A percentile compares a stretch with the other conserved stretches of the same genome.
phyloP scores from a whole-genome alignment of 2,797 vertebrate genomes.

The Cynodonichthys magdalenae region DNA sequence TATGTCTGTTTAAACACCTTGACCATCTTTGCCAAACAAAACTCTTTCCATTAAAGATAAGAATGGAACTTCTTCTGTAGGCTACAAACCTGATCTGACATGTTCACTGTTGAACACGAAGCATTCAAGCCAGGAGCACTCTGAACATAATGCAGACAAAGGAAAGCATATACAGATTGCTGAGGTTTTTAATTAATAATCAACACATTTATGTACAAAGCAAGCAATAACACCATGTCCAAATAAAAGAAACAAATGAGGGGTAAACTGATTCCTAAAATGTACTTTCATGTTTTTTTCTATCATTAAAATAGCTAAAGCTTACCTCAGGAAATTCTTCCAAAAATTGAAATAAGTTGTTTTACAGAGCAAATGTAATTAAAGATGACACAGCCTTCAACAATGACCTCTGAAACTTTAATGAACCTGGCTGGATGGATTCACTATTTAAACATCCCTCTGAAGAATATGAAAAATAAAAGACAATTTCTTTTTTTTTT shows the following conservation, averaged over 20 bases:
- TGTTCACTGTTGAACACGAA: background rate
- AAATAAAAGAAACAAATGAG: conserved; percentile 55
- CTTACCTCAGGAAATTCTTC: conserved; percentile 48
- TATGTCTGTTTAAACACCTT: conserved; percentile 1
- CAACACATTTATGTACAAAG: conserved; percentile 86
- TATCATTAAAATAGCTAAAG: conserved; percentile 72
- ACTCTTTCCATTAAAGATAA: background rate
- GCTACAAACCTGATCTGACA: too few relatives aligned
- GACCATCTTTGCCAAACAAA: conserved; percentile 4
- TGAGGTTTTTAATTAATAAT: conserved; percentile 86
- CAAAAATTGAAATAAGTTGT: conserved; percentile 46
- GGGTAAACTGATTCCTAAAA: conserved; percentile 58
- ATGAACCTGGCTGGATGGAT: conserved; percentile 51
- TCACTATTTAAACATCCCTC: conserved; percentile 9
- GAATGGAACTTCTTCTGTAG: background rate
- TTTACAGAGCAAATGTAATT: conserved; percentile 47
- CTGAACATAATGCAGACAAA: background rate
- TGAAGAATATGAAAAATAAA: conserved; percentile 18
- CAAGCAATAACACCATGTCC: conserved; percentile 75
- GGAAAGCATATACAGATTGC: conserved; percentile 52
- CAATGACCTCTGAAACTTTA: conserved; percentile 40
- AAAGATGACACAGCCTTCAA: conserved; percentile 43
- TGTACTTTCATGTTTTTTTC: conserved; percentile 34
- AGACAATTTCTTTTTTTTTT: conserved; percentile 11
- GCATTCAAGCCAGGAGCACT: background rate